These are phyloP conservation scores for Sebastes paucispinis DNA, from an alignment of 2,797 vertebrate species.

Conservation along the genomic window DNA sequence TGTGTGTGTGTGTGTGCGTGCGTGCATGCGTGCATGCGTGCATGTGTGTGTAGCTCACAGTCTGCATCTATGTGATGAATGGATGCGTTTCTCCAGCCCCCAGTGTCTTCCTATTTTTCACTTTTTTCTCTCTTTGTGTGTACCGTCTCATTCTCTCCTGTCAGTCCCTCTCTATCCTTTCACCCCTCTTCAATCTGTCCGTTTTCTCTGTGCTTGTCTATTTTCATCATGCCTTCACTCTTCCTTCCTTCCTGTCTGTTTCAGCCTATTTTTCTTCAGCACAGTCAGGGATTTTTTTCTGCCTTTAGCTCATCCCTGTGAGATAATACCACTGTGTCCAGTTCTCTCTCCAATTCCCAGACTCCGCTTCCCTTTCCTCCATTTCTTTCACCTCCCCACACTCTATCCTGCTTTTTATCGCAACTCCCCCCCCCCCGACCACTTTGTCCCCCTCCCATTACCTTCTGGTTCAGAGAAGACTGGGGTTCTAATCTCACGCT, in stretches of 20 bases:
- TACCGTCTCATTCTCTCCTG: background rate
- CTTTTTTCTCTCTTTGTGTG: conserved; percentile 9
- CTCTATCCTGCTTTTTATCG: background rate
- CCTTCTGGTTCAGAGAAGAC: conserved; percentile 1
- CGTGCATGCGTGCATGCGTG: background rate
- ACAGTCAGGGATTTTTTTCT: background rate
- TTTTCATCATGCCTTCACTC: background rate
- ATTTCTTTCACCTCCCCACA: background rate
- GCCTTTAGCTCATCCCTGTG: background rate
- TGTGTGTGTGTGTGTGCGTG: background rate
- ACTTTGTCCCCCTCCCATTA: background rate
- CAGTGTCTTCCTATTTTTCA: conserved; percentile 11
- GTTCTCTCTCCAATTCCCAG: background rate
- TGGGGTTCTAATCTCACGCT: conserved; percentile 55
- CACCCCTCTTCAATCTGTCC: background rate
- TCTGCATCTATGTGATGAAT: conserved; percentile 47
- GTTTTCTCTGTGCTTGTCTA: background rate
- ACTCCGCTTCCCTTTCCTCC: background rate
- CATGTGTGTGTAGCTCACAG: background rate
- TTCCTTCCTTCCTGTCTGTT: background rate
- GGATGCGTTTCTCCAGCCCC: conserved; percentile 6
- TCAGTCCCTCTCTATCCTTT: background rate
- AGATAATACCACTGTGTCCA: background rate
- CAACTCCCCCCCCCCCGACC: background rate
- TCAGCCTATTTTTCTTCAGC: background rate